A percentile compares a stretch with the other conserved stretches of the same genome.
phyloP scores from a whole-genome alignment of 2,888 invertebrate genomes.

The Neocrepidodera transversa region DNA sequence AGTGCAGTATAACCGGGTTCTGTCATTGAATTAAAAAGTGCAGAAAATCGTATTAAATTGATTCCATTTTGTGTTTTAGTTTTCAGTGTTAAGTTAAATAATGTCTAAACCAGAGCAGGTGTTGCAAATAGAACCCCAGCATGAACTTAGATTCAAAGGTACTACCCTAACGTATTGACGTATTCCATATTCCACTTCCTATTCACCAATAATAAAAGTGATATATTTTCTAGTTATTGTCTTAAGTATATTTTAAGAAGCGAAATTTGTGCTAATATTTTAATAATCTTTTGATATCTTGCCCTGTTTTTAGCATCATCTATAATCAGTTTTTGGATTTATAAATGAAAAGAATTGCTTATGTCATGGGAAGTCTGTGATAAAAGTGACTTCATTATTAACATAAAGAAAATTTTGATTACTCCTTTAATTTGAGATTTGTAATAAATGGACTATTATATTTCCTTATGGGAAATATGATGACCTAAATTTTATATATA shows the following conservation, averaged over 20 bases:
- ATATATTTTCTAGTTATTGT: constrained; percentile 22
- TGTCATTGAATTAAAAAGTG: constrained; percentile 48
- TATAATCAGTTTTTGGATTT: too few species aligned
- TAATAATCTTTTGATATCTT: neutral
- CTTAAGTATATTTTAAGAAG: constrained; percentile 25
- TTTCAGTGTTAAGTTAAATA: constrained; percentile 55
- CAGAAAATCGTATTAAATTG: constrained; percentile 26
- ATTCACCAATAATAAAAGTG: constrained; percentile 31
- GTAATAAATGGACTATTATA: neutral
- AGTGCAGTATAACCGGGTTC: constrained; percentile 58
- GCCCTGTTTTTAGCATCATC: too few species aligned
- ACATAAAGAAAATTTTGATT: neutral
- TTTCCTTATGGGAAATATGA: neutral
- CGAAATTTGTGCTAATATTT: neutral
- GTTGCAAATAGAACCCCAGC: constrained; percentile 85
- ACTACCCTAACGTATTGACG: constrained; percentile 58
- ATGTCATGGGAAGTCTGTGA: constrained; percentile 13
- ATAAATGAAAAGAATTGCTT: neutral
- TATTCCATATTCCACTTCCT: constrained; percentile 35
- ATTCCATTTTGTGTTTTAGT: constrained; percentile 38
- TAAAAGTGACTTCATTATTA: constrained; percentile 10
- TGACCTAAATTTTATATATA: constrained; percentile 10
- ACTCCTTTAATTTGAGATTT: neutral
- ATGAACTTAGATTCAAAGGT: constrained; percentile 91
- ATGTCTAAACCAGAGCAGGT: constrained; percentile 80